A percentile compares a stretch with the other conserved stretches of the same genome.
Evolutionary conservation across 2,113 vertebrate genomes (phyloP).

Genomic region (Gavia stellata): DNA sequence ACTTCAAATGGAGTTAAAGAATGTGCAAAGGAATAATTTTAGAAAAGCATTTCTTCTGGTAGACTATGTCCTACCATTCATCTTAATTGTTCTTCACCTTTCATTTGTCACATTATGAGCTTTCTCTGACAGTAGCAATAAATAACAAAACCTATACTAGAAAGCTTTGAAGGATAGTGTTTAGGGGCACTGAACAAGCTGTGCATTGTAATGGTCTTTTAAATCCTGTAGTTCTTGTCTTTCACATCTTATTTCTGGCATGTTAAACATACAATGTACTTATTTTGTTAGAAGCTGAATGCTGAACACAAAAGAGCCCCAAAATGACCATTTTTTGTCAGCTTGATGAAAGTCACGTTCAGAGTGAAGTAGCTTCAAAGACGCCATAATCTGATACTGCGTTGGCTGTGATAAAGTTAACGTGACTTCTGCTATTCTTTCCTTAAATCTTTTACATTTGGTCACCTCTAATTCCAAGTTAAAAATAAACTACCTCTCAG

Average conservation of each 20-base stretch:
- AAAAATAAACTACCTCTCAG: conserved; percentile 75
- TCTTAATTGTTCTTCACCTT: conserved; percentile 70
- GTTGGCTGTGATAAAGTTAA: conserved; percentile 21
- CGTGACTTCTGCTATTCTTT: conserved; percentile 47
- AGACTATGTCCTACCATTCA: conserved; percentile 47
- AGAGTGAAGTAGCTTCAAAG: conserved; percentile 27
- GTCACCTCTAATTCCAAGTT: conserved; percentile 64
- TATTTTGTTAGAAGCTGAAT: conserved; percentile 64
- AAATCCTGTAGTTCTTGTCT: conserved; percentile 54
- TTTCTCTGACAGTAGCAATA: conserved; percentile 61
- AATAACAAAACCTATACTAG: conserved; percentile 61
- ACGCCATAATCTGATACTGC: neutral
- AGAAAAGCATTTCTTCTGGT: conserved; percentile 35
- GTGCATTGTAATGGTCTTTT: conserved; percentile 59
- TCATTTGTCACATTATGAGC: conserved; percentile 66
- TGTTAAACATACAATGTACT: conserved; percentile 64
- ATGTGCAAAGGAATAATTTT: conserved; percentile 42
- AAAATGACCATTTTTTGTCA: conserved; percentile 56
- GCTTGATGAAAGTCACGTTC: conserved; percentile 47
- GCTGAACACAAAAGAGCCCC: conserved; percentile 54
- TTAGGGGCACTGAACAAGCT: conserved; percentile 63
- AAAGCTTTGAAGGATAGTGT: conserved; percentile 53
- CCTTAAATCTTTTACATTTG: conserved; percentile 47
- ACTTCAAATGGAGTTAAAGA: conserved; percentile 35
- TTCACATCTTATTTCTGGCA: conserved; percentile 64